A percentile compares a stretch with the other conserved stretches of the same genome.
Conservation (phyloP, 2,113 vertebrate species). For the Sinocyclocheilus rhinocerous region DNA sequence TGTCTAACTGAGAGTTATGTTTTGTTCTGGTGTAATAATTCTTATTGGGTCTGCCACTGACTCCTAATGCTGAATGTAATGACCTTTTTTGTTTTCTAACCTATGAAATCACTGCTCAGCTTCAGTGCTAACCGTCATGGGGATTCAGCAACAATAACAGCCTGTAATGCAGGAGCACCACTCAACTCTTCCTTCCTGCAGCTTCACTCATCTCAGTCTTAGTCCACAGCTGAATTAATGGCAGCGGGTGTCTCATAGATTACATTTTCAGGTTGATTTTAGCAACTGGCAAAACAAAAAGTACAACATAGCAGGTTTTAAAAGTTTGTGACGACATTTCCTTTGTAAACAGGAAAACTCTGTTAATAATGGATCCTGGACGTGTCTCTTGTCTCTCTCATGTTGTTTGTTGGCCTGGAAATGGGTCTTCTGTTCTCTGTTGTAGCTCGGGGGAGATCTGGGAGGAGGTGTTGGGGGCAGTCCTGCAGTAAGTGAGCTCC, state of each 20-base stretch:
- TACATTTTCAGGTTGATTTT: background rate
- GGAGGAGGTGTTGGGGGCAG: slow-evolving; percentile 99
- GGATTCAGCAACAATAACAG: no score
- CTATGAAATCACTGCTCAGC: background rate
- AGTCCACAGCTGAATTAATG: background rate
- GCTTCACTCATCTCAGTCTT: background rate
- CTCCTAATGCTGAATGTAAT: no score
- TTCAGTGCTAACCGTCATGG: no score
- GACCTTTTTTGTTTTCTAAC: no score
- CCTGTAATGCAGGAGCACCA: background rate
- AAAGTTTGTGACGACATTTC: background rate
- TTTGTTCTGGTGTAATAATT: no score
- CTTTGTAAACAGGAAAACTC: background rate
- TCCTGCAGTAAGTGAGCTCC: slow-evolving; percentile 94
- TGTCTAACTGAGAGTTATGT: no score
- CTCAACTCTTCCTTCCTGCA: background rate
- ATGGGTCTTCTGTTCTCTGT: slow-evolving; percentile 66
- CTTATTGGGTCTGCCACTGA: no score
- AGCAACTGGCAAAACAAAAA: background rate
- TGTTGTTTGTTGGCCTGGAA: slow-evolving; percentile 54
- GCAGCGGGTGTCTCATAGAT: background rate
- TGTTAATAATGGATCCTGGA: slow-evolving; percentile 67
- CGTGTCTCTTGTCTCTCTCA: slow-evolving; percentile 53
- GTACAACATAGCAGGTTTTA: background rate
- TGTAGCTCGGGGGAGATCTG: slow-evolving; percentile 99